Base-by-base conservation (phyloP, 2,113 vertebrate species). In the Forbesichthys papilliferus region DNA sequence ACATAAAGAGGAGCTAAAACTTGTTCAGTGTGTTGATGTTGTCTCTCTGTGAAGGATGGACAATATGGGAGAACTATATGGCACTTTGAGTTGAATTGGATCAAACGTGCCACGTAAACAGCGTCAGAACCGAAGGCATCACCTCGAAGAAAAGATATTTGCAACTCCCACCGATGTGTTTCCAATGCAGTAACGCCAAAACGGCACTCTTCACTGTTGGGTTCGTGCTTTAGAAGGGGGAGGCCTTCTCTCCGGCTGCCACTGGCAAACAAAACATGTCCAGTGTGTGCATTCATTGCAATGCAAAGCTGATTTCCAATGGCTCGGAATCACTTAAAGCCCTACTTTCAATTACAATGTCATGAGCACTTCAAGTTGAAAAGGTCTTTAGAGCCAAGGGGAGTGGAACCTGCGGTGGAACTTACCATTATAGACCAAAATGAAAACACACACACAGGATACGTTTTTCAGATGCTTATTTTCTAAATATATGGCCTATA, bases 271-370 rank as follows among this genome's bases (percentile, higher is more conserved):
- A 91, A 87, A 87, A 87, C 89, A 83, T 84, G 81, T 87, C 83
- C 81, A 81, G 66, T 73, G 70, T 74, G 80, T 73, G 82, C 77
- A 75, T 88, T 84, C 86, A 88, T 85, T 89, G 85, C 86, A 68
- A 91, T 90, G 87, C 86, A 83, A 89, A 90, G 81, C 75, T 88
- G 87, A 88, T 82, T 80, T 78, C 80, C 61, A 86, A 69, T 79
- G 81, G 82, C 71, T 85, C 81, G 76, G 83, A 85, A 86, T 89
- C 78, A 82, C 85, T 85, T 82, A 85, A 87, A 78, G 58, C 65
- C 81, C 88, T 85, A 87, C 83, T 88, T 90, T 89, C 85, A 90
- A 90, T 91, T 84, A 91, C 86, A 90, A 90, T 90, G 90, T 90
- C 88, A 88, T 1, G 67, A 85, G 71, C 80, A 81, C 77, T 88